Percentiles rank a stretch among this genome's conserved stretches.
These are phyloP conservation scores for Mus spretus DNA, from an alignment of 2,797 vertebrate genomes.

Conservation along the genomic window DNA sequence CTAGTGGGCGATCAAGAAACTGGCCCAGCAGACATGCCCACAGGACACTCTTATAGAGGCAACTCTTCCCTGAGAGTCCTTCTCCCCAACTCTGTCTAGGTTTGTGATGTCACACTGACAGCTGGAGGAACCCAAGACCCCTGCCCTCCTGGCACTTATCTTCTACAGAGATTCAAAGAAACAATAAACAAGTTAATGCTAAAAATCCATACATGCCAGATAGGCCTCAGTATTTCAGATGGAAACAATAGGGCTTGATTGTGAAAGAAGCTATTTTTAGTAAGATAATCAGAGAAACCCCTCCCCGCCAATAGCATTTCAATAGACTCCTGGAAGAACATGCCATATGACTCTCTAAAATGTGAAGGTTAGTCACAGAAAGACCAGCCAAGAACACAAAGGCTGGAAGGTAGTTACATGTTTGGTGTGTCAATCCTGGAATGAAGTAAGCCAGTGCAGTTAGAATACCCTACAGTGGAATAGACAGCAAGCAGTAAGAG, in stretches of 20 bases:
- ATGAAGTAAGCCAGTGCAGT: background rate
- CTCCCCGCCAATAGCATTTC: background rate
- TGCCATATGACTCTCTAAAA: background rate
- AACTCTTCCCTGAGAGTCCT: background rate
- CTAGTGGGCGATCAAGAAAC: background rate
- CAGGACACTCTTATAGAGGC: background rate
- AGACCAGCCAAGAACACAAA: background rate
- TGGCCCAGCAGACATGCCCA: background rate
- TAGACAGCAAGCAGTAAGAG: background rate
- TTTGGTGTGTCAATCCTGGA: background rate
- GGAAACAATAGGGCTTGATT: background rate
- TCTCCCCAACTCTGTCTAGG: background rate
- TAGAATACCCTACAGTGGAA: background rate
- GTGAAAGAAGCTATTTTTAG: background rate
- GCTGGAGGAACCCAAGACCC: background rate
- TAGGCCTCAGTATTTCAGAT: background rate
- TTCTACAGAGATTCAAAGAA: slow-evolving; percentile 11
- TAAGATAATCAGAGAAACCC: background rate
- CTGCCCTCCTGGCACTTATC: background rate
- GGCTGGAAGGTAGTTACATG: background rate
- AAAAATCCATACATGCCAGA: background rate
- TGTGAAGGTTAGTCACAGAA: background rate
- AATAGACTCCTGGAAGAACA: background rate
- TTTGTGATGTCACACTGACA: background rate
- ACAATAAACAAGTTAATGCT: slow-evolving; percentile 34